phyloP scores from a whole-genome alignment of 1,140 invertebrate species.

The Pseudoatta argentina region DNA sequence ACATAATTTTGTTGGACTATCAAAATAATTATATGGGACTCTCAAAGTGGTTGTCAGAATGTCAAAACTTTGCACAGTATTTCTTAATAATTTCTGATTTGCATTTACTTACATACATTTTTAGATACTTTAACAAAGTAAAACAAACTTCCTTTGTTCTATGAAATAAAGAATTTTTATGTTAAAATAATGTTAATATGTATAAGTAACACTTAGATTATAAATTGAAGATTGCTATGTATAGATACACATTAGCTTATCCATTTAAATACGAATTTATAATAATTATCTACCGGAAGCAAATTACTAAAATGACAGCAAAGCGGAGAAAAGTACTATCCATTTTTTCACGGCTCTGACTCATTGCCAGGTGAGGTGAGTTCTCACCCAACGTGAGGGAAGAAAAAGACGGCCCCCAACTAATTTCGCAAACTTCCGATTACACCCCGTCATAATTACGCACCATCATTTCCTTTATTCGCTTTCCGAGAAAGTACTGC shows the following conservation, averaged over 20 bases:
- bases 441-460: conserved; percentile 42
- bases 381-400: neutral
- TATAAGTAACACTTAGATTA: neutral
- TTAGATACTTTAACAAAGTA: no score
- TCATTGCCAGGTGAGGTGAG: conserved; percentile 28
- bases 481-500: conserved; percentile 68
- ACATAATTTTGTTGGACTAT: no score
- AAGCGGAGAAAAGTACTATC: neutral
- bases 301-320: neutral
- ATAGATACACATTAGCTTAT: neutral
- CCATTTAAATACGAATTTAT: neutral
- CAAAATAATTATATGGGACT: no score
- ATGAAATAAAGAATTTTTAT: no score
- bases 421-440: conserved; percentile 64
- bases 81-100: no score
- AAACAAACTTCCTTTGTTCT: no score
- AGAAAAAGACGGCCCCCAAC: conserved; percentile 9
- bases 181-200: neutral
- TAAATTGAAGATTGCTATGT: neutral
- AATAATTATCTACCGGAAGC: conserved; percentile 5
- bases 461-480: conserved; percentile 58
- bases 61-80: no score
- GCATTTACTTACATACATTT: no score
- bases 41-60: no score
- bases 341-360: conserved; percentile 38